phyloP scores from a whole-genome alignment of 1,140 invertebrate species.

The Heterodera schachtii region DNA sequence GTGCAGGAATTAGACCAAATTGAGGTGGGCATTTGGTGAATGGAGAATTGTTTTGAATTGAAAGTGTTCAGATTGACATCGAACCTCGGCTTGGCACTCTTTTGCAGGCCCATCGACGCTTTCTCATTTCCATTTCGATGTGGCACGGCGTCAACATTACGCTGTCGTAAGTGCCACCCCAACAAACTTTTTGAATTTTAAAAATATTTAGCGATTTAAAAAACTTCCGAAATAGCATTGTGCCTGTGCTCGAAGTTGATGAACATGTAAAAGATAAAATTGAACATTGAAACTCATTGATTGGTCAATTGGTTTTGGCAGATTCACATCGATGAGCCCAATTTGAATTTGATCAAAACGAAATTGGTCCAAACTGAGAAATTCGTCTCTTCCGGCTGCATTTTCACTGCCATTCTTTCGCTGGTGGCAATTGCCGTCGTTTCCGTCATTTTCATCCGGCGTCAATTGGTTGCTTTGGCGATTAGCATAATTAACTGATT shows the following conservation, averaged over 20 bases:
- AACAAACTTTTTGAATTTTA: background rate
- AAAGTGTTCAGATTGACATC: constrained; percentile 45
- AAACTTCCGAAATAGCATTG: constrained; percentile 47
- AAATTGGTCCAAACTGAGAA: constrained; percentile 46
- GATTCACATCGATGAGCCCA: constrained; percentile 45
- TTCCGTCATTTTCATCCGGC: constrained; percentile 30
- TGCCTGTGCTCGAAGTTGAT: constrained; percentile 48
- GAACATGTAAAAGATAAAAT: constrained; percentile 26
- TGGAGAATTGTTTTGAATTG: too few species aligned
- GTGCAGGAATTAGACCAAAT: constrained; percentile 61
- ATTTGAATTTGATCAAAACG: constrained; percentile 44
- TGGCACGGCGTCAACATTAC: constrained; percentile 47
- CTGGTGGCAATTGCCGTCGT: constrained; percentile 39
- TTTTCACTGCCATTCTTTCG: constrained; percentile 31
- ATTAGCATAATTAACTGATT: background rate
- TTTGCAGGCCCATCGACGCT: constrained; percentile 44
- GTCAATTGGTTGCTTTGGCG: background rate
- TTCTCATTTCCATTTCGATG: constrained; percentile 53
- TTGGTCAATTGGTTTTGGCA: background rate
- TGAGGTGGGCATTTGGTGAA: constrained; percentile 25
- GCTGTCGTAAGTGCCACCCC: constrained; percentile 39
- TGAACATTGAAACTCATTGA: background rate
- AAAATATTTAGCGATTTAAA: constrained; percentile 38
- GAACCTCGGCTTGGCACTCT: constrained; percentile 46
- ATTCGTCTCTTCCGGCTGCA: constrained; percentile 32